Percentiles rank a stretch among this genome's conserved stretches.
These are phyloP conservation scores for Helleia helle DNA, from an alignment of 2,888 invertebrate species.

Conservation along the genomic window DNA sequence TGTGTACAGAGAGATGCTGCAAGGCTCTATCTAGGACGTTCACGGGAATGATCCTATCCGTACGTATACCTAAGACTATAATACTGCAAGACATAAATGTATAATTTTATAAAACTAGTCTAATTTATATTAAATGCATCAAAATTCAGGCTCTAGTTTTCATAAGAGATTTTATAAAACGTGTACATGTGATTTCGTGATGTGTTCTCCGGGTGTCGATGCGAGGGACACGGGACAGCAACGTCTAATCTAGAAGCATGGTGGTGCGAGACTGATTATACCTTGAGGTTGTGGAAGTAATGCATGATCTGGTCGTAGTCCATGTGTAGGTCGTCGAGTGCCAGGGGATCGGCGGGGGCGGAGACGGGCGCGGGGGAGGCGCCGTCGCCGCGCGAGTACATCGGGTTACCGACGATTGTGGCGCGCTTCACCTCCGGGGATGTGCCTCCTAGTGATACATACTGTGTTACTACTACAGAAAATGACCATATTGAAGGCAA, in stretches of 20 bases:
- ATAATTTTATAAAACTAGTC: constrained; percentile 65
- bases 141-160: constrained; percentile 63
- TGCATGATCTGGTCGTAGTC: constrained; percentile 98
- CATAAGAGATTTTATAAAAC: constrained; percentile 54
- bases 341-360: constrained; percentile 76
- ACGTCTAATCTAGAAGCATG: constrained; percentile 62
- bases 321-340: constrained; percentile 91
- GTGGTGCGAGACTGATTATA: constrained; percentile 50
- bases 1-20: constrained; percentile 7
- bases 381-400: constrained; percentile 80
- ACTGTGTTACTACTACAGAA: too few relatives aligned
- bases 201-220: constrained; percentile 28
- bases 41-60: constrained; percentile 37
- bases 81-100: constrained; percentile 59
- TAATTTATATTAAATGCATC: constrained; percentile 64
- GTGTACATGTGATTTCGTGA: constrained; percentile 34
- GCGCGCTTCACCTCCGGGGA: constrained; percentile 85
- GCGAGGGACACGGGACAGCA: constrained; percentile 55
- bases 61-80: constrained; percentile 35
- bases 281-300: constrained; percentile 98
- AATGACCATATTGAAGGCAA: too few relatives aligned
- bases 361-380: constrained; percentile 35
- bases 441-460: constrained; percentile 50
- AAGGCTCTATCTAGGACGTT: constrained; percentile 15
- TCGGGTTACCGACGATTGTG: constrained; percentile 90